Evolutionary conservation across 2,113 vertebrate genomes (phyloP).

Genomic region (Equus przewalskii): DNA sequence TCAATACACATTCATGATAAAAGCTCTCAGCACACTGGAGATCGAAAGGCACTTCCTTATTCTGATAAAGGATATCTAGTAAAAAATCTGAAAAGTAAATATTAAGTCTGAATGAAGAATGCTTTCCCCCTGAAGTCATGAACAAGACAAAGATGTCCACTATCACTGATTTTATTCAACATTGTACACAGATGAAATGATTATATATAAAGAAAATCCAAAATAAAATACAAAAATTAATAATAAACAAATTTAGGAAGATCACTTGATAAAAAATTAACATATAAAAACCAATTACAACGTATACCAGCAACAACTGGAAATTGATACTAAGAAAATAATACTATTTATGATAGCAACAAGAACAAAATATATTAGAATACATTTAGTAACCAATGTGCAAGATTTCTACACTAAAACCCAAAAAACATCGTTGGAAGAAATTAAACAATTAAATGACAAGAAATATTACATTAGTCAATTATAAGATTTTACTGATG

Average conservation of each 20-base stretch:
- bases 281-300: background rate
- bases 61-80: background rate
- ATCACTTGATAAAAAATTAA: background rate
- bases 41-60: background rate
- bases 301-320: background rate
- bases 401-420: background rate
- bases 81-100: background rate
- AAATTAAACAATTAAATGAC: background rate
- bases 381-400: background rate
- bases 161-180: background rate
- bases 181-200: background rate
- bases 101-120: background rate
- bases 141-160: background rate
- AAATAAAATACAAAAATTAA: background rate
- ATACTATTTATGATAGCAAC: background rate
- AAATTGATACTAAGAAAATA: background rate
- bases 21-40: background rate
- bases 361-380: background rate
- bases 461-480: background rate
- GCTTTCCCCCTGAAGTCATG: background rate
- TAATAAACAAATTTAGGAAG: background rate
- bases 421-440: background rate
- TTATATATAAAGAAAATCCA: background rate
- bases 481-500: background rate
- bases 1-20: background rate